These are phyloP conservation scores for Scaptomyza reducta DNA, from an alignment of 2,888 invertebrate genomes.

Conservation along the genomic window DNA sequence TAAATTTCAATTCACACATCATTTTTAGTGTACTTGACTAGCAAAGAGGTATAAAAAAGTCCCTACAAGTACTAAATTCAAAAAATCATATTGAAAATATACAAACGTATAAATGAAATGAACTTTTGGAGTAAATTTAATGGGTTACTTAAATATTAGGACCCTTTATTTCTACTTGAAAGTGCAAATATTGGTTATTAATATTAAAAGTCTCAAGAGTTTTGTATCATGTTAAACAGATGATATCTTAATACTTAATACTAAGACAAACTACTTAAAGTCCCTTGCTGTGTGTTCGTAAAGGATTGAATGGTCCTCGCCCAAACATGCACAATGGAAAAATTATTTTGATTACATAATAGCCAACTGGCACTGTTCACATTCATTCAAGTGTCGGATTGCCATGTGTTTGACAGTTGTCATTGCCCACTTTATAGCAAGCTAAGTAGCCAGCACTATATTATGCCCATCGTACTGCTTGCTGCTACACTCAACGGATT, in stretches of 20 bases:
- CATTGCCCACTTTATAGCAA: conserved; percentile 49
- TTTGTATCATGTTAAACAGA: not conserved
- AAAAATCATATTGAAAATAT: not conserved
- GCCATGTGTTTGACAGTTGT: conserved; percentile 62
- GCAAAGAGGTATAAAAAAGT: conserved; percentile 7
- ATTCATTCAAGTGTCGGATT: conserved; percentile 23
- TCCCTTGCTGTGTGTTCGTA: not conserved
- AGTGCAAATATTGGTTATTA: no score
- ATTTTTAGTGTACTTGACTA: conserved; percentile 19
- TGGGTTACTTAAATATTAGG: no score
- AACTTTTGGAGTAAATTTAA: no score
- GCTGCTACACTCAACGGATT: conserved; percentile 32
- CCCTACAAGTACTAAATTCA: not conserved
- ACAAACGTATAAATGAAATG: no score
- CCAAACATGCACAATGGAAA: conserved; percentile 8
- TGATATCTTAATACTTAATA: not conserved
- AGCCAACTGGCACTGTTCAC: conserved; percentile 11
- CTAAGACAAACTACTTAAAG: not conserved
- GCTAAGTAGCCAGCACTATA: conserved; percentile 44
- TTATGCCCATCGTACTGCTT: conserved; percentile 43
- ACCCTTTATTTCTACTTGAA: no score
- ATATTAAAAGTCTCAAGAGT: no score
- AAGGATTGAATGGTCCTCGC: conserved; percentile 8
- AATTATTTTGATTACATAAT: conserved; percentile 20
- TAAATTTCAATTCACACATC: conserved; percentile 52